Evolutionary conservation across 2,113 vertebrate genomes (phyloP).

Genomic region (Onychorhynchus coronatus): DNA sequence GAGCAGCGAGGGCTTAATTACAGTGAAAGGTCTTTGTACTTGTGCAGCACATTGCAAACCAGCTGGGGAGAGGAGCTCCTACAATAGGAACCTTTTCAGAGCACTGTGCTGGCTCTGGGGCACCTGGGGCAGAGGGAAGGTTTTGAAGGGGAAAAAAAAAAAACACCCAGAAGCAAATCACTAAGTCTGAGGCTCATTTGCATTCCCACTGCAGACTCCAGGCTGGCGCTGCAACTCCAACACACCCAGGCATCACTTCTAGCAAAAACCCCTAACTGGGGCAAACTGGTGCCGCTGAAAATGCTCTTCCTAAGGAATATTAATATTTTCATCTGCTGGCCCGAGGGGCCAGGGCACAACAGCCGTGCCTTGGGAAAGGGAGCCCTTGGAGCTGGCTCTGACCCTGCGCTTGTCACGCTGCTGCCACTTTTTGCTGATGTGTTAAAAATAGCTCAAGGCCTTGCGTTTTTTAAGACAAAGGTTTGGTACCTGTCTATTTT

Average conservation of each 20-base stretch:
- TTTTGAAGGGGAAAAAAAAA: neutral
- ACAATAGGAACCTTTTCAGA: neutral
- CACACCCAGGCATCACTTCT: neutral
- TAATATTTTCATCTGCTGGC: neutral
- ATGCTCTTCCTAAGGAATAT: neutral
- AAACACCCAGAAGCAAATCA: neutral
- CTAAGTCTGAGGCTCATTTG: neutral
- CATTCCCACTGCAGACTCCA: neutral
- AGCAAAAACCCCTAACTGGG: neutral
- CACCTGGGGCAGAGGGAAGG: neutral
- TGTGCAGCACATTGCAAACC: neutral
- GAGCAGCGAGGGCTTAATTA: neutral
- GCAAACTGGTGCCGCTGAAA: neutral
- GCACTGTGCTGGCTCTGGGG: neutral
- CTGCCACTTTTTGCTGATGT: neutral
- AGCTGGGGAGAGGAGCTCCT: neutral
- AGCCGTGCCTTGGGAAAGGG: neutral
- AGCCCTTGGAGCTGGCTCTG: fast-evolving
- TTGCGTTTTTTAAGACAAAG: neutral
- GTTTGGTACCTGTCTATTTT: neutral
- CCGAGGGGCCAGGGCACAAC: neutral
- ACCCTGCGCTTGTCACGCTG: neutral
- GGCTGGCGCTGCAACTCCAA: neutral
- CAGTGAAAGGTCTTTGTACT: neutral
- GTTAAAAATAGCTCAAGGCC: neutral